Evolutionary conservation across 2,797 vertebrate species (phyloP), one percentile per base, ranked within the genome.

Genomic region (Petrocephalus schoutedeni): DNA sequence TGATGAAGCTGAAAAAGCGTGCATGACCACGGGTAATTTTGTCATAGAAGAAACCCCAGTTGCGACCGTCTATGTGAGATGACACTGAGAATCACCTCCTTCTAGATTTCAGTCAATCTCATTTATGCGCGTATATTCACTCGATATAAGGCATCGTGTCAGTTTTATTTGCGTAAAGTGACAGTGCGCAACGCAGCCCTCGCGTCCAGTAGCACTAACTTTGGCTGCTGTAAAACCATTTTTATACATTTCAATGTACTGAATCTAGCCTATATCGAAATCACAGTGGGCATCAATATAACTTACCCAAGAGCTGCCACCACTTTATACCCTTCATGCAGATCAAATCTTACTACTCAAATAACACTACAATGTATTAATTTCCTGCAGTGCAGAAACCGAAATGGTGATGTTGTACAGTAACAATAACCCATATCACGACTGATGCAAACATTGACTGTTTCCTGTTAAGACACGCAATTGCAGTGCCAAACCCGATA

Each of bases 401-500:
- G 16, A 80, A n/a, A 80, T 80, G 74, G 41, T 80, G 19, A 49
- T 80, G 32, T 74, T 32, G 1, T 74, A 74, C 67, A 74, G 67
- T 74, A 82, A 51, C 41, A 21, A 82, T 82, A 51, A 51, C 49
- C 45, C 9, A 53, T 54, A 54, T 54, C n/a, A 56, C 14, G 71
- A 83, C 45, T 23, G 82, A 84, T 56, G 8, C 41, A 82, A 82
- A 53, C 49, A 82, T 23, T 82, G n/a, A 51, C 77, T 51, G 16
- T 51, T 82, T 82, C 19, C 41, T 82, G 49, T 82, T 8, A 84
- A 84, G 82, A 84, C 82, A 23, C 45, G 41, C 82, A 84, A 56
- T 10, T 53, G 51, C 51, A 84, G 23, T 84, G n/a, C 10, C 21
- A 84, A 56, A 23, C 21, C 53, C 41, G 80, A 19, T 83, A 83